Evolutionary conservation across 2,888 invertebrate species (phyloP), one percentile per base, ranked within the genome.

Genomic region (Sipha maydis): DNA sequence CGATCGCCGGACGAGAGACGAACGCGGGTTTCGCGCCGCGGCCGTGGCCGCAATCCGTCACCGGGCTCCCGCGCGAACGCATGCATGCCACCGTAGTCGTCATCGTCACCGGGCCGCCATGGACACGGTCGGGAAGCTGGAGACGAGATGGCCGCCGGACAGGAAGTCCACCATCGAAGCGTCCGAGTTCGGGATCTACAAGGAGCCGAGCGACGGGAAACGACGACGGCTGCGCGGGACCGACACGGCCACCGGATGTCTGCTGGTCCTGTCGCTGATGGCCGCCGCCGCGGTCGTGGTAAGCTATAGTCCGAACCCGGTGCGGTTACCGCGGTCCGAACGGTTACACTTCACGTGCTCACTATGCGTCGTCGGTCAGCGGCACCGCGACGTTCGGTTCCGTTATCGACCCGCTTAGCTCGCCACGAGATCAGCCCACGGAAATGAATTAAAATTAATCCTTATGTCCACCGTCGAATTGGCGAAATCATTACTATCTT

Each of bases 121-220:
- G 86, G 80, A 80, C 61, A 61, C 80, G 54, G 61, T 75, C 28
- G 48, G 48, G 14, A 88, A 88, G 19, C 41, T 88, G 80, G 86
- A 88, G 73, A 73, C 86, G 61, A 88, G 61, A 21, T 88, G 86
- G 86, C 86, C 86, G 1, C 86, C 86, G 31, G 86, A 88, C 61
- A 75, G 86, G 56, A 80, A 67, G 14, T 61, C 73, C 19, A 41
- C 79, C 38, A 88, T 86, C 79, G 86, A 61, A 14, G 86, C 86
- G 28, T 86, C 86, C 56, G 80, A 88, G 9, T 88, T 88, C 73
- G 86, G 86, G 9, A 88, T 88, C 56, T 88, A 31, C 80, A 88
- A 88, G 38, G 86, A 80, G 48, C 79, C 71, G 56, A 54, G 8
- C 38, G 61, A 61, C 86, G 75, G 75, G 7, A 88, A 80, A 80